phyloP scores from a whole-genome alignment of 2,888 invertebrate species.

The Dusona sp. region DNA sequence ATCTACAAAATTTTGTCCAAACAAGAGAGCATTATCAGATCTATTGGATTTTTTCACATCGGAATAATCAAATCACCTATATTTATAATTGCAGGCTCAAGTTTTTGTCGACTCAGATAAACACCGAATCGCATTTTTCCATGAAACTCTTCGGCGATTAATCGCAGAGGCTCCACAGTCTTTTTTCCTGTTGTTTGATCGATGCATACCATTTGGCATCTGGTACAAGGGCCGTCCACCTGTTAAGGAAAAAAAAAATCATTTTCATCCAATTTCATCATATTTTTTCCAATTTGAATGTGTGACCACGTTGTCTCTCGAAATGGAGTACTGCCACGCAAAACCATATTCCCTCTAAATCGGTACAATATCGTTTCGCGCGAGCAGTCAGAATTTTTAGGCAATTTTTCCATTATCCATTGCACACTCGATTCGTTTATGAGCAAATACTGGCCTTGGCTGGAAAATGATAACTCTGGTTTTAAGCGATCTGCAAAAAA shows the following conservation, averaged over 20 bases:
- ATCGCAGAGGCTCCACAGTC: constrained; percentile 91
- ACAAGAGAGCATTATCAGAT: background rate
- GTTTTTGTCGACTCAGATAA: constrained; percentile 86
- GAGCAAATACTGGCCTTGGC: constrained; percentile 94
- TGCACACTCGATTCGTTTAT: constrained; percentile 92
- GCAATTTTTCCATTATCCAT: constrained; percentile 88
- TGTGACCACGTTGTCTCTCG: constrained; percentile 91
- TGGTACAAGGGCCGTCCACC: constrained; percentile 92
- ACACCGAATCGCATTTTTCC: constrained; percentile 94
- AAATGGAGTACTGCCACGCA: constrained; percentile 90
- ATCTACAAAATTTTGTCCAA: background rate
- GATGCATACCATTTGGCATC: constrained; percentile 98
- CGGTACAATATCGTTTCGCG: constrained; percentile 89
- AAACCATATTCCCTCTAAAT: constrained; percentile 96
- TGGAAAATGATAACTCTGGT: constrained; percentile 88
- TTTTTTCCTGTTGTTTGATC: constrained; percentile 94
- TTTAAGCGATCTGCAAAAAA: constrained; percentile 71
- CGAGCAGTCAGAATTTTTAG: constrained; percentile 84
- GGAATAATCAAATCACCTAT: constrained; percentile 76
- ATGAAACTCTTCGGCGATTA: constrained; percentile 90
- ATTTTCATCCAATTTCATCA: background rate
- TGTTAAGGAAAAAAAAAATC: constrained; percentile 79
- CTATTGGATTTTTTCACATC: constrained; percentile 54
- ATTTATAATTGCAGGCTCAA: constrained; percentile 71
- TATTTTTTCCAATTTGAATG: constrained; percentile 88